phyloP scores from a whole-genome alignment of 2,888 invertebrate species.

The Piscicola geometra region DNA sequence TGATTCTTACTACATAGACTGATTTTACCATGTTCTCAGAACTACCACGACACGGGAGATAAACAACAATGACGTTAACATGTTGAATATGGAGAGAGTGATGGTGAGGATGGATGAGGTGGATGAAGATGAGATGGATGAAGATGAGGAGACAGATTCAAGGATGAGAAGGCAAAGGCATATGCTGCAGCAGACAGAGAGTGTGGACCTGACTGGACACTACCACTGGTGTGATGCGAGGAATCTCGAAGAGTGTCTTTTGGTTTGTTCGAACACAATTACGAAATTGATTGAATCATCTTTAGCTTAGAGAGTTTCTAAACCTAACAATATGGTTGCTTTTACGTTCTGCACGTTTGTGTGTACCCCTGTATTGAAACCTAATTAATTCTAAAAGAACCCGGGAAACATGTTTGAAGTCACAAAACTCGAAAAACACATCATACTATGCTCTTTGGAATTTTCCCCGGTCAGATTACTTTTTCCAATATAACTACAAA shows the following conservation, averaged over 20 bases:
- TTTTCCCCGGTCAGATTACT: slow-evolving; percentile 6
- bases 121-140: background rate
- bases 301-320: background rate
- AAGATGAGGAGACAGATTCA: background rate
- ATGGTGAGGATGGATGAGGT: background rate
- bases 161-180: background rate
- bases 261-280: slow-evolving; percentile 4
- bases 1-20: too few species aligned
- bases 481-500: too few species aligned
- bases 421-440: slow-evolving; percentile 2
- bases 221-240: slow-evolving; percentile 21
- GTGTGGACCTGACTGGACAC: slow-evolving; percentile 14
- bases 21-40: too few species aligned
- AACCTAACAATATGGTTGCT: too few species aligned
- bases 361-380: too few species aligned
- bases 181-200: background rate
- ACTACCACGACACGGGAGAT: too few species aligned
- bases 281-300: background rate
- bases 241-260: slow-evolving; percentile 1
- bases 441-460: slow-evolving; percentile 10
- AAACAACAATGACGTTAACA: too few species aligned
- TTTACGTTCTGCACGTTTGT: too few species aligned
- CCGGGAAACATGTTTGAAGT: background rate
- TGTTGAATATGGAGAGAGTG: background rate
- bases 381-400: too few species aligned